Conservation (phyloP, 2,113 vertebrate genomes). For the Ascaphus truei region DNA sequence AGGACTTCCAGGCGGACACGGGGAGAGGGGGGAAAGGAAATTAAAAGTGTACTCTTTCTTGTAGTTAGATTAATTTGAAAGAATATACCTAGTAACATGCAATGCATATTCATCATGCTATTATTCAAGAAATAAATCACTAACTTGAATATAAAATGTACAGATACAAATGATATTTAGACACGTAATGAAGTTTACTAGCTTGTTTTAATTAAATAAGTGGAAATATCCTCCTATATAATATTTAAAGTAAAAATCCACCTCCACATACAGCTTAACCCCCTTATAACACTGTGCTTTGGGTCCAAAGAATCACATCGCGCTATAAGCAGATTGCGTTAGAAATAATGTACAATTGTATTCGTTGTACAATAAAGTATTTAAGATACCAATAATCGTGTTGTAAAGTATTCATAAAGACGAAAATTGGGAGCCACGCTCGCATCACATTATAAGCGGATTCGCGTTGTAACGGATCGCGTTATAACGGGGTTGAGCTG, state of each 20-base stretch:
- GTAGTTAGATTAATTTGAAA: constrained; percentile 22
- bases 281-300: no score
- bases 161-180: background rate
- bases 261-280: background rate
- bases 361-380: no score
- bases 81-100: background rate
- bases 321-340: no score
- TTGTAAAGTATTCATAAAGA: no score
- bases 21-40: background rate
- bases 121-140: constrained; percentile 18
- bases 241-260: background rate
- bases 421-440: no score
- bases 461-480: no score
- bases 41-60: background rate
- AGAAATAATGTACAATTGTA: no score
- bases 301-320: no score
- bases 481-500: no score
- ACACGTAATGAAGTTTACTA: background rate
- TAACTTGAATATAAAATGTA: background rate
- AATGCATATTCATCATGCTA: constrained; percentile 16
- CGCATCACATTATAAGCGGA: no score
- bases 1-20: background rate
- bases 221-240: background rate
- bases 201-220: background rate
- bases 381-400: no score